Evolutionary conservation across 2,797 vertebrate genomes (phyloP).

Genomic region (Erethizon dorsatum): DNA sequence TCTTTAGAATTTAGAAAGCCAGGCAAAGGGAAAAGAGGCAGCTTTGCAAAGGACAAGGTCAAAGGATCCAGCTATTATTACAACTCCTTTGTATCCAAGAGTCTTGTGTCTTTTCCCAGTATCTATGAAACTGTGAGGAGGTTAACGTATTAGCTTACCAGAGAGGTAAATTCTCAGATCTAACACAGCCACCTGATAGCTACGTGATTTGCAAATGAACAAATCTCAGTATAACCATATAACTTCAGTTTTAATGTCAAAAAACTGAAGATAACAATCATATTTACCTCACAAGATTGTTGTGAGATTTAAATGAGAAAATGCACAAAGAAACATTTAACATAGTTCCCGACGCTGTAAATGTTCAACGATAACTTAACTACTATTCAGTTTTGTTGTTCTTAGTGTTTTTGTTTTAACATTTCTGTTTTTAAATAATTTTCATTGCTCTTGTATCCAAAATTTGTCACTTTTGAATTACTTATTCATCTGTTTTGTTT

Average conservation of each 20-base stretch:
- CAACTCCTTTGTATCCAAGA: neutral
- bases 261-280: neutral
- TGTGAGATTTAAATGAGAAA: neutral
- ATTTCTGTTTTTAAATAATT: neutral
- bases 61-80: neutral
- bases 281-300: slow-evolving; percentile 7
- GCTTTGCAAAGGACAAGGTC: no score
- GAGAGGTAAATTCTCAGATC: neutral
- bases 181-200: neutral
- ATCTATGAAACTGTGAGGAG: neutral
- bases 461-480: neutral
- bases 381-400: neutral
- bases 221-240: neutral
- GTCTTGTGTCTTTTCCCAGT: neutral
- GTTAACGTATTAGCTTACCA: neutral
- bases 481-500: neutral
- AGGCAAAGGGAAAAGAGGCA: neutral
- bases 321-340: neutral
- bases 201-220: slow-evolving; percentile 10
- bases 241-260: slow-evolving; percentile 12
- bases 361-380: neutral
- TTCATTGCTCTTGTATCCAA: neutral
- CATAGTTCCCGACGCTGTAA: neutral
- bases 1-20: neutral
- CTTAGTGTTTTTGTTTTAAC: neutral